Conservation (phyloP, 92 coral and sea anemone genomes). For the Epizoanthus scotinus region DNA sequence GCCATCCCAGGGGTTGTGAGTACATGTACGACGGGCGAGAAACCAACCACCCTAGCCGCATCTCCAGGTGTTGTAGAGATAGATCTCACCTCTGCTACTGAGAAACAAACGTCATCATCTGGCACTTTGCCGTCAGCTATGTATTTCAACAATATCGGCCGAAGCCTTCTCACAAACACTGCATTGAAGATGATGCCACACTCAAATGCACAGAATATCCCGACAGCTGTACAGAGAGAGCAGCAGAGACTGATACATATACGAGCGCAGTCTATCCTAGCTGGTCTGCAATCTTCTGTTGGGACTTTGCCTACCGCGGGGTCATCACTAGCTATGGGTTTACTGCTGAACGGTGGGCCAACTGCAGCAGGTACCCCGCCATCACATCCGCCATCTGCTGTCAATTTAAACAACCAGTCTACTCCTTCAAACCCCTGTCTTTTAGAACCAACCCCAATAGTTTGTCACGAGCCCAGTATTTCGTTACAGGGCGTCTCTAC, state of each 20-base stretch:
- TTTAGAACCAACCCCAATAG: no score
- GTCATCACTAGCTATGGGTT: constrained; percentile 3
- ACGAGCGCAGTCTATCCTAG: not conserved
- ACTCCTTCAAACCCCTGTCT: not conserved
- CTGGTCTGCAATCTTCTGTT: not conserved
- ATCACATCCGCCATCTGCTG: not conserved
- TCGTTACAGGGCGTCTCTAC: no score
- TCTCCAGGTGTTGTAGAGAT: constrained; percentile 11
- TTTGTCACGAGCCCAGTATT: no score
- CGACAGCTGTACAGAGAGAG: not conserved
- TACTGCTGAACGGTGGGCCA: not conserved
- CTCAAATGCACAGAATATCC: not conserved
- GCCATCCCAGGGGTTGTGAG: constrained; percentile 29
- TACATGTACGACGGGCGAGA: constrained; percentile 20
- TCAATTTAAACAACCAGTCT: not conserved
- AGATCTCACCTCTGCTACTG: constrained; percentile 27
- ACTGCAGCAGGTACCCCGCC: not conserved
- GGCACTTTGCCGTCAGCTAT: not conserved
- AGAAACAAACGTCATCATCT: constrained; percentile 3
- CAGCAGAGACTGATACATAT: constrained; percentile 8
- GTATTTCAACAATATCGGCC: not conserved
- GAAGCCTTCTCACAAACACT: not conserved
- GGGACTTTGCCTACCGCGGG: not conserved
- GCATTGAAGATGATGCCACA: not conserved
- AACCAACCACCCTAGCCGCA: not conserved